phyloP scores from a whole-genome alignment of 2,888 invertebrate species.

The Nymphalis urticae region DNA sequence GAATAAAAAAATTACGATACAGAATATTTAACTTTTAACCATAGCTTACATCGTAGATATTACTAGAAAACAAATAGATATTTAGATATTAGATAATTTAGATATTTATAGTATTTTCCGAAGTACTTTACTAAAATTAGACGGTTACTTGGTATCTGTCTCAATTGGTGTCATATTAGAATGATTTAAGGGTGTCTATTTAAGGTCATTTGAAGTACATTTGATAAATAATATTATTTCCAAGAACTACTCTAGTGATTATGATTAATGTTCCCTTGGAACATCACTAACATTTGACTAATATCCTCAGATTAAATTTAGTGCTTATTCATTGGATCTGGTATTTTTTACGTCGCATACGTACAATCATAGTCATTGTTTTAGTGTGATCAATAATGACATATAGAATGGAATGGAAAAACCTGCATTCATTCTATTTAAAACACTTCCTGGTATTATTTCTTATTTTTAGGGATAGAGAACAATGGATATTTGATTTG shows the following conservation, averaged over 20 bases:
- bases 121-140: slow-evolving; percentile 16
- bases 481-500: not conserved
- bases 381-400: not conserved
- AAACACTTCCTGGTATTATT: not conserved
- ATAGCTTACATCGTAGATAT: too few species aligned
- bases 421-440: not conserved
- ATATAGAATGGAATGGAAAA: not conserved
- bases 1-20: too few species aligned
- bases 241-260: slow-evolving; percentile 4
- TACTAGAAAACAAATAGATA: not conserved
- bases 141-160: not conserved
- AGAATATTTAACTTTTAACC: too few species aligned
- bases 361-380: not conserved
- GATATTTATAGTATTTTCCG: not conserved
- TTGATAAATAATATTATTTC: slow-evolving; percentile 17
- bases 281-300: not conserved
- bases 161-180: slow-evolving; percentile 15
- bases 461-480: not conserved
- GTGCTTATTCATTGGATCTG: too few species aligned
- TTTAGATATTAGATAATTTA: not conserved
- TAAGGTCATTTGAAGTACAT: slow-evolving; percentile 3
- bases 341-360: not conserved
- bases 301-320: not conserved
- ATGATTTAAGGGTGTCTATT: slow-evolving; percentile 23
- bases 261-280: not conserved